These are phyloP conservation scores for Pipa parva DNA, from an alignment of 2,113 vertebrate species.

Conservation along the genomic window DNA sequence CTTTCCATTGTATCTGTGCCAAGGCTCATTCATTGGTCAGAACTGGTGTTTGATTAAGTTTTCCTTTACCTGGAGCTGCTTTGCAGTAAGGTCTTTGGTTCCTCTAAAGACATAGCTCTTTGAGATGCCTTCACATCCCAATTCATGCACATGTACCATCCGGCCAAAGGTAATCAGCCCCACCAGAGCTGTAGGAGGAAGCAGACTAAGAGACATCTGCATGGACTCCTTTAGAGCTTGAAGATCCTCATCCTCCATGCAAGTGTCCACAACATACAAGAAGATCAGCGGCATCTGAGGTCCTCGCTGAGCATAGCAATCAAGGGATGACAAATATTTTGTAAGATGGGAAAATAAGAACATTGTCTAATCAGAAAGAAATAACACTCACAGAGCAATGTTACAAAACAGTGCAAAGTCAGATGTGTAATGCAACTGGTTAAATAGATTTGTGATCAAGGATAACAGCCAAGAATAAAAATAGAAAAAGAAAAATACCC, in stretches of 20 bases:
- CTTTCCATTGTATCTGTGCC: too few species aligned
- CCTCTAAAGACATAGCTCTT: constrained; percentile 97
- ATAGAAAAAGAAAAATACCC: not conserved
- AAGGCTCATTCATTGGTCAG: too few species aligned
- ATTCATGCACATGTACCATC: constrained; percentile 96
- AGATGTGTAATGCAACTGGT: too few species aligned
- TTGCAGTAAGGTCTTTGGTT: constrained; percentile 90
- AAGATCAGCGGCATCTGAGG: constrained; percentile 97
- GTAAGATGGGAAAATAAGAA: not conserved
- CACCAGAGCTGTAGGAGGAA: constrained; percentile 89
- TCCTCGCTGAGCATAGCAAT: constrained; percentile 68
- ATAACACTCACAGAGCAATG: too few species aligned
- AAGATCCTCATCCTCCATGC: constrained; percentile 97
- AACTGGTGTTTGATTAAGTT: too few species aligned
- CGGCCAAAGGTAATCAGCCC: constrained; percentile 96
- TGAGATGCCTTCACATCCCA: constrained; percentile 95
- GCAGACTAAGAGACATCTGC: constrained; percentile 93
- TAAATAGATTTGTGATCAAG: too few species aligned
- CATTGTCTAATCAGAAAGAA: too few species aligned
- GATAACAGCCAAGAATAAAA: not conserved
- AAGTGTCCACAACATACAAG: constrained; percentile 96
- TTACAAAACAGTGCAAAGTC: too few species aligned
- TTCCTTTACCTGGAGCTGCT: constrained; percentile 95
- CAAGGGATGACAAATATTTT: not conserved
- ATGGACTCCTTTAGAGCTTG: constrained; percentile 95